Percentiles rank a stretch among this genome's conserved stretches.
Evolutionary conservation across 2,797 vertebrate species (phyloP).

Genomic region (Emys orbicularis): DNA sequence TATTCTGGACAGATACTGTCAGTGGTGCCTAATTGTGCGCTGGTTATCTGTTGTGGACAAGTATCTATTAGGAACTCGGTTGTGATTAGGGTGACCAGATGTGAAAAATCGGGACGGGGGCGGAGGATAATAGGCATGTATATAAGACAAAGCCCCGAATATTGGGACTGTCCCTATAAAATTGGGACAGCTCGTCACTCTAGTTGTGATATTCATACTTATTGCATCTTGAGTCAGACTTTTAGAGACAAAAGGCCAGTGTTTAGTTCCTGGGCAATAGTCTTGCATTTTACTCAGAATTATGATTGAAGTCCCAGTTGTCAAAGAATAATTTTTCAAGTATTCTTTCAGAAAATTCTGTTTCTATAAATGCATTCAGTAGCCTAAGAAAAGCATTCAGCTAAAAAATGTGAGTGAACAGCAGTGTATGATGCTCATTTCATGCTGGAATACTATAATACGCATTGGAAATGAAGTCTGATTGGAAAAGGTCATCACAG

Average conservation of each 20-base stretch:
- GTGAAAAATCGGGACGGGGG: too few relatives aligned
- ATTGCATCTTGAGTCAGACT: not conserved
- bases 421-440: conserved; percentile 55
- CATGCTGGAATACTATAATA: conserved; percentile 49
- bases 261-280: not conserved
- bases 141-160: too few relatives aligned
- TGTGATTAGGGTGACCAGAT: not conserved
- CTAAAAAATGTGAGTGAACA: conserved; percentile 12
- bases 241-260: not conserved
- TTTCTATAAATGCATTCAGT: conserved; percentile 42
- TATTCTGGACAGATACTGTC: not conserved
- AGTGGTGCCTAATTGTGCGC: conserved; percentile 39
- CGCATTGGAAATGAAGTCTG: conserved; percentile 68
- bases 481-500: conserved; percentile 71
- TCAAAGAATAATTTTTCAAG: not conserved
- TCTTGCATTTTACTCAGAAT: conserved; percentile 10
- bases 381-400: conserved; percentile 14
- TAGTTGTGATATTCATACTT: not conserved
- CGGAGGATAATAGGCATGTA: too few relatives aligned
- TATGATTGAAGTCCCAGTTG: not conserved
- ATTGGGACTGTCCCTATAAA: too few relatives aligned
- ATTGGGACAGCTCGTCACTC: too few relatives aligned
- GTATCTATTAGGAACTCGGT: not conserved
- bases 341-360: not conserved
- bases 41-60: conserved; percentile 47